A percentile compares a stretch with the other conserved stretches of the same genome.
Conservation (phyloP, 1,140 invertebrate species). For the Parasteatoda tepidariorum region DNA sequence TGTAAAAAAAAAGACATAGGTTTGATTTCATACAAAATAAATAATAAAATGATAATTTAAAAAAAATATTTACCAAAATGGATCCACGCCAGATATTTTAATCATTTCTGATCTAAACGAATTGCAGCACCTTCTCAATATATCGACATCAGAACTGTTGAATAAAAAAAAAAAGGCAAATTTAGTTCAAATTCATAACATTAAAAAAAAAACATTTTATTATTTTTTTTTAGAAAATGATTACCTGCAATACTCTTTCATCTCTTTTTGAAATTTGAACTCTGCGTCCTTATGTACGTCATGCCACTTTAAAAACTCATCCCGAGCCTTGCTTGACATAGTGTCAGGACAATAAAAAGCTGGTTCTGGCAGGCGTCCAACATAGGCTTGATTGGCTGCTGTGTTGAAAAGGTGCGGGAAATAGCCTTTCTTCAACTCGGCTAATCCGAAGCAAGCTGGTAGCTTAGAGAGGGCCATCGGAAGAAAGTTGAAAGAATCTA, state of each 20-base stretch:
- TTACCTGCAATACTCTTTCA: not conserved
- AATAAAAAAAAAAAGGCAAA: not conserved
- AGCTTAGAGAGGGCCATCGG: not conserved
- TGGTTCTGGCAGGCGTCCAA: not conserved
- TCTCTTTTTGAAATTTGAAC: conserved; percentile 11
- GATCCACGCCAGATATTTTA: not conserved
- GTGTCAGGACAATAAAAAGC: not conserved
- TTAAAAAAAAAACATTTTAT: too few relatives aligned
- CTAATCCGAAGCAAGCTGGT: not conserved
- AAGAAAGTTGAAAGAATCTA: not conserved
- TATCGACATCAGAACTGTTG: conserved; percentile 25
- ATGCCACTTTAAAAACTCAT: not conserved
- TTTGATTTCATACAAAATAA: not conserved
- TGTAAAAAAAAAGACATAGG: not conserved
- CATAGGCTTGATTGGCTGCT: not conserved
- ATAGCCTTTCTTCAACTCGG: conserved; percentile 1
- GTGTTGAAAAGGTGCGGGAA: not conserved
- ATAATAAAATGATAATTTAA: not conserved
- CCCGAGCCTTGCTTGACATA: not conserved
- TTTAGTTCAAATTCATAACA: too few relatives aligned
- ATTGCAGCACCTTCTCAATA: not conserved
- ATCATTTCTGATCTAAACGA: not conserved
- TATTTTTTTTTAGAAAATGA: too few relatives aligned
- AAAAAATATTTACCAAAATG: not conserved
- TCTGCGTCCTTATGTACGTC: not conserved